Evolutionary conservation across 2,797 vertebrate species (phyloP).

Genomic region (Centroberyx gerrardi): DNA sequence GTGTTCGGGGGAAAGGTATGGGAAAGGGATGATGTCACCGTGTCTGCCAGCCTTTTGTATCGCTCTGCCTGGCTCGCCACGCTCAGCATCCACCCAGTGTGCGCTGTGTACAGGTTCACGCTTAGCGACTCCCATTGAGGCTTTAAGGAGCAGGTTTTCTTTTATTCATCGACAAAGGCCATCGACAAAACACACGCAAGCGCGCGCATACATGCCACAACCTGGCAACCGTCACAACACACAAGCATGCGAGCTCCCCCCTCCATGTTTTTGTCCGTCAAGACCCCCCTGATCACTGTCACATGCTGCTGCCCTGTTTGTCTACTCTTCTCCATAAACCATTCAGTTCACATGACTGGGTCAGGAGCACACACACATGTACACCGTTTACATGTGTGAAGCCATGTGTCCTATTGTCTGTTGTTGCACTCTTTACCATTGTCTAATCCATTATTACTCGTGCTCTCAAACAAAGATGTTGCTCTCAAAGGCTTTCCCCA

Average conservation of each 20-base stretch:
- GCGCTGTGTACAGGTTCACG: conserved; percentile 6
- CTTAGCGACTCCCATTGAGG: background rate
- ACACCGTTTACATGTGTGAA: conserved; percentile 42
- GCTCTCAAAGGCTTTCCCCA: conserved; percentile 45
- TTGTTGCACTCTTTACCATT: conserved; percentile 26
- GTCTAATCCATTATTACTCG: conserved; percentile 48
- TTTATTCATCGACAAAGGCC: too few relatives aligned
- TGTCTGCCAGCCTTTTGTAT: conserved; percentile 78
- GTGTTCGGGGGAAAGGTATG: conserved; percentile 76
- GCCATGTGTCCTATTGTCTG: conserved; percentile 63
- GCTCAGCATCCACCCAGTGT: conserved; percentile 55
- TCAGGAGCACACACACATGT: conserved; percentile 31
- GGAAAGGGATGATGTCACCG: conserved; percentile 86
- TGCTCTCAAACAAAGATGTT: conserved; percentile 42
- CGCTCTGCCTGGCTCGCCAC: conserved; percentile 35
- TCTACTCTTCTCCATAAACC: conserved; percentile 43
- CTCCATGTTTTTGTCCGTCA: background rate
- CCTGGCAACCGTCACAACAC: background rate
- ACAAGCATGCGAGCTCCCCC: background rate
- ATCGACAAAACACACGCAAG: too few relatives aligned
- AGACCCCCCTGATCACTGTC: conserved; percentile 38
- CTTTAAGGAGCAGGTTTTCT: background rate
- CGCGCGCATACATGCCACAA: conserved; percentile 11
- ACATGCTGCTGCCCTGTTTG: conserved; percentile 49
- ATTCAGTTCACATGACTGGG: conserved; percentile 37